Evolutionary conservation across 2,888 invertebrate species (phyloP), one percentile per base, ranked within the genome.

Genomic region (Tiphia femorata): DNA sequence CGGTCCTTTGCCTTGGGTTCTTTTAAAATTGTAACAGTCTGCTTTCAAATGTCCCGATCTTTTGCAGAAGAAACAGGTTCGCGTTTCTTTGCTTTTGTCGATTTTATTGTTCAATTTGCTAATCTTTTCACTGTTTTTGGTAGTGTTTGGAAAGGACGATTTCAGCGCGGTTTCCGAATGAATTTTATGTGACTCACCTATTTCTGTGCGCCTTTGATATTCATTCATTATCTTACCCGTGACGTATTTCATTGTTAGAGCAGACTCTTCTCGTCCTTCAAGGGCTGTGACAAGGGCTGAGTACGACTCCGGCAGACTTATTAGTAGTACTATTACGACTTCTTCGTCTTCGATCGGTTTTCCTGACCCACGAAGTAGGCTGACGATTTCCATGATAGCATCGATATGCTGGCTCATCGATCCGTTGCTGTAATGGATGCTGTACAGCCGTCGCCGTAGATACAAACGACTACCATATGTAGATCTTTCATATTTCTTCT

Each of bases 141-240:
- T n/a, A n/a, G n/a, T n/a, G n/a, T n/a, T n/a, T n/a, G n/a, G n/a
- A n/a, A n/a, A n/a, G n/a, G n/a, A n/a, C n/a, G 19, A 38, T 10
- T 40, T n/a, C 7, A 49, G 49, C 0, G 49, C 40, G 1, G 29
- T 40, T 20, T 49, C 40, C 2, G 14, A 10, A 3, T 12, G 16
- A 0, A n/a, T 21, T 0, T 30, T 8, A 2, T 6, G 7, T 41
- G 21, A 16, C 7, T 30, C 30, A 8, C n/a, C 8, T 1, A 4
- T 30, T 7, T 49, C 41, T 0, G 3, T 27, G 6, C 41, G 8
- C n/a, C 21, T 41, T 12, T 49, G 40, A 2, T 41, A 30, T n/a
- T 49, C 49, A 2, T 49, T 21, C 1, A 49, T 1, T 8, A 49
- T 41, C 3, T 49, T 40, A n/a, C 33, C 49, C 1, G 49, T 30